Conservation (phyloP, 2,888 invertebrate genomes). For the Sycophila texana region DNA sequence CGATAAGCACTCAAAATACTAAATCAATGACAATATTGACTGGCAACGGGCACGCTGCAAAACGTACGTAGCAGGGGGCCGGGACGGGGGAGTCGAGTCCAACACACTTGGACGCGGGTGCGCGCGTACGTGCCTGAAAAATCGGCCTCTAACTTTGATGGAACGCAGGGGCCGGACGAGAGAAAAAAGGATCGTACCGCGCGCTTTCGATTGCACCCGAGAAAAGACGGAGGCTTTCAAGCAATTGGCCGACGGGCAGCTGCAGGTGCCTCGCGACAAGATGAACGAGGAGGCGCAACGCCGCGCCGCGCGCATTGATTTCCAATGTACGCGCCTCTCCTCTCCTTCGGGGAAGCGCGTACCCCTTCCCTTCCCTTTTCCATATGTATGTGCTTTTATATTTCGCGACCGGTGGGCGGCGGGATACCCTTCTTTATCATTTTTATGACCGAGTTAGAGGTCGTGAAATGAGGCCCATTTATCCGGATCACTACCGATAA, state of each 20-base stretch:
- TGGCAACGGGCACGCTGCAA: too few relatives aligned
- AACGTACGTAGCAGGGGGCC: too few relatives aligned
- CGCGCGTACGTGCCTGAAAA: conserved; percentile 3
- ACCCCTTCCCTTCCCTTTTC: conserved; percentile 51
- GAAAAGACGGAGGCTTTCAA: conserved; percentile 32
- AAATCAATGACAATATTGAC: too few relatives aligned
- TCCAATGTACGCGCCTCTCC: conserved; percentile 53
- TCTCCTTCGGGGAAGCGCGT: not conserved
- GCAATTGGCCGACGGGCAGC: conserved; percentile 44
- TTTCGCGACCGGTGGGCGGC: conserved; percentile 61
- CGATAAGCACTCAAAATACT: too few relatives aligned
- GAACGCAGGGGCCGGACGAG: not conserved
- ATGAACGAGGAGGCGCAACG: conserved; percentile 46
- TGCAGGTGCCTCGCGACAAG: conserved; percentile 19
- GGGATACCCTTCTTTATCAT: conserved; percentile 73
- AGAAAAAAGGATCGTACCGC: not conserved
- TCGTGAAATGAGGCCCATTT: conserved; percentile 71
- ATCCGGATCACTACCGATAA: conserved; percentile 68
- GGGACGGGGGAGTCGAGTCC: too few relatives aligned
- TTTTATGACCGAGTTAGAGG: conserved; percentile 71
- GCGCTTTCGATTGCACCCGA: not conserved
- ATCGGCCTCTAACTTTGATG: conserved; percentile 26
- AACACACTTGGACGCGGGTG: too few relatives aligned
- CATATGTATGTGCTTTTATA: conserved; percentile 69
- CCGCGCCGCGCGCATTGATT: conserved; percentile 57